A percentile compares a stretch with the other conserved stretches of the same genome.
Conservation (phyloP, 2,113 vertebrate species). For the Mus pahari region DNA sequence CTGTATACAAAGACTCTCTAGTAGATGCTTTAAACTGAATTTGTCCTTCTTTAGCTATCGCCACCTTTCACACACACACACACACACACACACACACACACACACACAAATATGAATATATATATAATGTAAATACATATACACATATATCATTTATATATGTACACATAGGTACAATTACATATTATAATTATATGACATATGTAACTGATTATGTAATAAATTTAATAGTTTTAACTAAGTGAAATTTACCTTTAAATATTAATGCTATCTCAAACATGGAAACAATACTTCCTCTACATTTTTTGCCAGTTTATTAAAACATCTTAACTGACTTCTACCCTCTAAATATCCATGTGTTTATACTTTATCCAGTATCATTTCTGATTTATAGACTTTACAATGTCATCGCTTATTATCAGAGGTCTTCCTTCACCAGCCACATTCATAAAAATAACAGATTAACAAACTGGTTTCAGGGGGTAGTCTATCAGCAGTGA, state of each 20-base stretch:
- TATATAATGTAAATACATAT: neutral
- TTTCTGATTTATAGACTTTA: neutral
- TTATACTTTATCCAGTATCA: neutral
- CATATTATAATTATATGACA: neutral
- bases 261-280: neutral
- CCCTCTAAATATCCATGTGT: neutral
- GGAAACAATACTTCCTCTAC: neutral
- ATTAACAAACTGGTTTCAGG: neutral
- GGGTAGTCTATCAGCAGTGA: neutral
- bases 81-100: neutral
- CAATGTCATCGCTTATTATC: neutral
- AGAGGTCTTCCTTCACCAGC: conserved; percentile 3
- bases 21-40: neutral
- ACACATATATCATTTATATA: neutral
- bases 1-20: neutral
- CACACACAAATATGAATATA: neutral
- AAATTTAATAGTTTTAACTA: neutral
- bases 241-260: neutral
- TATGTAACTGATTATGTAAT: neutral
- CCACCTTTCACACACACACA: neutral
- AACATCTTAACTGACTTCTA: neutral
- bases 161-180: neutral
- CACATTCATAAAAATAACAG: conserved; percentile 18
- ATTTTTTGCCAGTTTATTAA: conserved; percentile 33
- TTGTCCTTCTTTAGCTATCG: neutral